Base-by-base conservation (phyloP, 2,888 invertebrate species). In the Liposcelis brunnea region DNA sequence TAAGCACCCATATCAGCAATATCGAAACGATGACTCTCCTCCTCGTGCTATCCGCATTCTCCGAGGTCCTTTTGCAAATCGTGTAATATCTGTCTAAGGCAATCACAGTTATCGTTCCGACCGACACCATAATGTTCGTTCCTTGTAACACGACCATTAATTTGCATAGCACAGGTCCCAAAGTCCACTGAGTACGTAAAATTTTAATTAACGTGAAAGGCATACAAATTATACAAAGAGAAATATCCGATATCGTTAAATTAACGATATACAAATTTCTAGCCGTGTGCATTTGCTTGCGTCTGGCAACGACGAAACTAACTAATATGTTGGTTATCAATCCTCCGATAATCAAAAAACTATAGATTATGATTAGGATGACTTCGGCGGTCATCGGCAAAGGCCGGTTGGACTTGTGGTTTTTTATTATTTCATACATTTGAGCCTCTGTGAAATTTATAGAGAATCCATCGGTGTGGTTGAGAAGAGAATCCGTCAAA, bases 71-170 rank as follows among this genome's bases (percentile, higher is more conserved):
- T 53, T 2, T 51, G 52, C 11, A 70, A 47, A 70, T 69, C 38
- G 67, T 62, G 50, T 56, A 56, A 52, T 63, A 62, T 14, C 64
- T 55, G 48, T 65, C 65, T 18, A 63, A 52, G 10, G 64, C 61
- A 33, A 75, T 75, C 44, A 72, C 71, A 1, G 72, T 68, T 44
- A 74, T 73, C 44, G 71, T 72, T 48, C 71, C 70, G 1, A 73
- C 70, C 1, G 71, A 71, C 18, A 75, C 70, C 57, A 74, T 71
- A 36, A 73, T 67, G 55, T 71, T 74, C 49, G 71, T 65, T 2
- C 69, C 72, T 52, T 73, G 71, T 3, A 57, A 47, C 8, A 70
- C 67, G 1, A 71, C 69, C n/a, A 71, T 68, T 31, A 73, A 61
- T 55, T 72, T 72, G 57, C 74, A 74, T 53, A 72, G 61, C 43